Evolutionary conservation across 2,888 invertebrate species (phyloP).

Genomic region (Standfussiana lucernea): DNA sequence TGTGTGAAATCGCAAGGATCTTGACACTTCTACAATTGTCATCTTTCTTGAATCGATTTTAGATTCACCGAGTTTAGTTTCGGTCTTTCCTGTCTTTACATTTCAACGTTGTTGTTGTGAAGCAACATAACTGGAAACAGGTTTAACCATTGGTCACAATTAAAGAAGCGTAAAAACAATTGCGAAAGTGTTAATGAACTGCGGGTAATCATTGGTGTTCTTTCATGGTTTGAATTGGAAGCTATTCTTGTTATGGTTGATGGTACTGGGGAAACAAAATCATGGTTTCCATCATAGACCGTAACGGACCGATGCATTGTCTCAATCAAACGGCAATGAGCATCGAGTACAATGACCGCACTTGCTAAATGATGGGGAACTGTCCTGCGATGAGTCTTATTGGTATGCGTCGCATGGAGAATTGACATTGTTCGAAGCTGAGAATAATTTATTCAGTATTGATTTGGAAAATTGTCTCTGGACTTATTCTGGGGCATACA

Average conservation of each 20-base stretch:
- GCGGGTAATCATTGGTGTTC: slow-evolving; percentile 76
- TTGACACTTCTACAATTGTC: slow-evolving; percentile 87
- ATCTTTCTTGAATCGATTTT: slow-evolving; percentile 77
- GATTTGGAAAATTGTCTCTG: slow-evolving; percentile 48
- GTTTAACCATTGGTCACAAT: slow-evolving; percentile 80
- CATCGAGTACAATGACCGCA: slow-evolving; percentile 87
- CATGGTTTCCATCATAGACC: slow-evolving; percentile 78
- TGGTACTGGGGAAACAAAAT: slow-evolving; percentile 79
- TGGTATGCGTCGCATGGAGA: slow-evolving; percentile 77
- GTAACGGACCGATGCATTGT: slow-evolving; percentile 84
- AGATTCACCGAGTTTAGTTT: slow-evolving; percentile 70
- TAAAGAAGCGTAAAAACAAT: slow-evolving; percentile 87
- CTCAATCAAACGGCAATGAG: slow-evolving; percentile 88
- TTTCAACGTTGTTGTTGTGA: slow-evolving; percentile 62
- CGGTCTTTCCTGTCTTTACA: slow-evolving; percentile 58
- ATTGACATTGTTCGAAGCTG: slow-evolving; percentile 69
- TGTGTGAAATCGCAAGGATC: slow-evolving; percentile 83
- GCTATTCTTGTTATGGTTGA: slow-evolving; percentile 82
- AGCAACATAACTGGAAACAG: slow-evolving; percentile 72
- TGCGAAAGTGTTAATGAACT: slow-evolving; percentile 87
- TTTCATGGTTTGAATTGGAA: slow-evolving; percentile 81
- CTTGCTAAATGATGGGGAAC: slow-evolving; percentile 87
- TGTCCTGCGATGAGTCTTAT: slow-evolving; percentile 76
- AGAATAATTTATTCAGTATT: slow-evolving; percentile 67
- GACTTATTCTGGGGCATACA: slow-evolving; percentile 33